Evolutionary conservation across 2,113 vertebrate species (phyloP), one percentile per base, ranked within the genome.

Genomic region (Panthera tigris): DNA sequence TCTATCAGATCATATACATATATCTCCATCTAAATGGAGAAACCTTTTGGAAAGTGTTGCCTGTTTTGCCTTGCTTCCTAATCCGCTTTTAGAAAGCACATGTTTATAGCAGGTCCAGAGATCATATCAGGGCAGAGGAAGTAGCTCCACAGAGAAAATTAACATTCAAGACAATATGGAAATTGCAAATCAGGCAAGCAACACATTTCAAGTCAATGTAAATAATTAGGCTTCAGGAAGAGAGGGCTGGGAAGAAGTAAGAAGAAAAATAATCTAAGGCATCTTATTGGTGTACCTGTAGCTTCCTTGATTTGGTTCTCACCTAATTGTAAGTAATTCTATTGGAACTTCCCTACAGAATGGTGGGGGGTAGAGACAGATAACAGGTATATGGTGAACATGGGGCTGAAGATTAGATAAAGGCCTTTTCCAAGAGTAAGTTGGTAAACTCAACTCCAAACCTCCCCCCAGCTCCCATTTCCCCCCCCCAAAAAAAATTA

Each of bases 181-280:
- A 36, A 88, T 65, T 57, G 23, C 21, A 74, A 66, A 74, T 92
- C 84, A 93, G 27, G 78, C 55, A 92, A 81, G 55, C 29, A 83
- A 57, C 29, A 65, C 76, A 89, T 76, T 82, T 96, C 16, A 74
- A 81, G 41, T 73, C 74, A 95, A 80, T 92, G 41, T 50, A 86
- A 79, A 95, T 57, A 85, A 81, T 71, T 52, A 50, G 27, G 65
- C 41, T 80, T 91, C 50, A 86, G 50, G 63, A 48, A 87, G 27
- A 84, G 14, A 81, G 10, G 7, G n/a, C 55, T 19, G 10, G n/a
- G 8, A 85, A 82, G 27, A 89, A 89, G 13, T 39, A 80, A 41
- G 41, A 57, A 71, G 39, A 71, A 79, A 83, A 86, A 95, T 3
- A 68, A 19, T 33, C 36, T 41, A 92, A 74, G 15, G 7, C 15